Conservation (phyloP, 2,113 vertebrate species). For the Dendrocopos noguchii region DNA sequence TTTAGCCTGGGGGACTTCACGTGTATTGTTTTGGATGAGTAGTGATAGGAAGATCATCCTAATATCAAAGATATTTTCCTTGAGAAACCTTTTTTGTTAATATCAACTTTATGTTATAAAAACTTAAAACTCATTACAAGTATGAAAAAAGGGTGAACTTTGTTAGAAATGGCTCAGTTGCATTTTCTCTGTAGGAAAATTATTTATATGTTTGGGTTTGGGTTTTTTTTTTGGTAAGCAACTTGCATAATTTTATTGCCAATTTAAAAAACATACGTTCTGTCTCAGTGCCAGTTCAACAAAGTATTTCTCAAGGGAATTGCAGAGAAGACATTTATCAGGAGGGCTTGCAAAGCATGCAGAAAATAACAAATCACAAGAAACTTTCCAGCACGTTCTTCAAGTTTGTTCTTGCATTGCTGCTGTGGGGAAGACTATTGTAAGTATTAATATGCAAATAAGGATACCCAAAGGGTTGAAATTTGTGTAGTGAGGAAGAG, state of each 20-base stretch:
- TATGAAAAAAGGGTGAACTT: background rate
- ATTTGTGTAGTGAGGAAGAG: background rate
- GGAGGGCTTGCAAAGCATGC: background rate
- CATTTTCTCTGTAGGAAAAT: background rate
- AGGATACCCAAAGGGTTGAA: background rate
- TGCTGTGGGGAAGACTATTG: background rate
- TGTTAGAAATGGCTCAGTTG: background rate
- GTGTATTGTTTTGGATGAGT: background rate
- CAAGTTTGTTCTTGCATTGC: background rate
- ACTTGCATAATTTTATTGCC: background rate
- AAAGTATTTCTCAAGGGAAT: slow-evolving; percentile 3
- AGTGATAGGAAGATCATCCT: background rate
- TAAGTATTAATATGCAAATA: background rate
- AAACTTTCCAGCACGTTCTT: background rate
- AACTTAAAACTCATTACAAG: background rate
- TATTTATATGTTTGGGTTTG: background rate
- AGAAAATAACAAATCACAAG: background rate
- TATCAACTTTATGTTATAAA: background rate
- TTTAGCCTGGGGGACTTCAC: background rate
- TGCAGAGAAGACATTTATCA: background rate
- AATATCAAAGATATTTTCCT: background rate
- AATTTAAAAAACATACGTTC: background rate
- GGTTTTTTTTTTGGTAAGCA: background rate
- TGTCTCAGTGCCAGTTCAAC: background rate
- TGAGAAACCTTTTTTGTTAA: background rate